phyloP scores from a whole-genome alignment of 2,888 invertebrate genomes.

The Acanthoscelides obtectus region DNA sequence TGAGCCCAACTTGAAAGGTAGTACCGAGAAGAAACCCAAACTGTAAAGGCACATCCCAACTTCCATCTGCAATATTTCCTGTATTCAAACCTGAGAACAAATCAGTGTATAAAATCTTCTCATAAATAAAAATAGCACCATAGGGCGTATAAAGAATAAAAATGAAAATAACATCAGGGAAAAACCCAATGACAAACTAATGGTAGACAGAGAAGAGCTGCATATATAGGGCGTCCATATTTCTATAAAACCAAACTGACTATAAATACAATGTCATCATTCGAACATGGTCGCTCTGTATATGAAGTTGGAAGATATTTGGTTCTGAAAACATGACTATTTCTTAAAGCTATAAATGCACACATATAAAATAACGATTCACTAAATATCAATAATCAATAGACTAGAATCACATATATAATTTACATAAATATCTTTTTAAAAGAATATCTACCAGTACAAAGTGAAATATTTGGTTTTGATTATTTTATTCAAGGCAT shows the following conservation, averaged over 20 bases:
- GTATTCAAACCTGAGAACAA: background rate
- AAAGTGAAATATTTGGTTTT: slow-evolving; percentile 12
- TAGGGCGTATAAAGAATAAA: slow-evolving; percentile 9
- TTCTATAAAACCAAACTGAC: background rate
- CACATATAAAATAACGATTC: slow-evolving; percentile 29
- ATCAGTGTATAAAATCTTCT: background rate
- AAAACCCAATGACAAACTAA: background rate
- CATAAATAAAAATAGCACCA: slow-evolving; percentile 11
- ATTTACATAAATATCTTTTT: slow-evolving; percentile 29
- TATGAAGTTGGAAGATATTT: slow-evolving; percentile 20
- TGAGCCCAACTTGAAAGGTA: no score
- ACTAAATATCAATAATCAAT: slow-evolving; percentile 27
- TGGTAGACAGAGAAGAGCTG: background rate
- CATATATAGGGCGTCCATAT: background rate
- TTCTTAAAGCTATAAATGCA: slow-evolving; percentile 28
- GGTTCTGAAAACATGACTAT: slow-evolving; percentile 30
- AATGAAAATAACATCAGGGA: slow-evolving; percentile 2
- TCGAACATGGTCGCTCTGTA: background rate
- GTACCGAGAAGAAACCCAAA: no score
- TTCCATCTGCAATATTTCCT: background rate
- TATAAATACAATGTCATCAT: background rate
- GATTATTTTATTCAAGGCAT: background rate
- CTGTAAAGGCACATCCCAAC: no score
- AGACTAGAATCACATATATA: slow-evolving; percentile 35
- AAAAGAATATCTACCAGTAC: slow-evolving; percentile 23